phyloP scores from a whole-genome alignment of 2,113 vertebrate genomes.

The Pseudorectes ferrugineus region DNA sequence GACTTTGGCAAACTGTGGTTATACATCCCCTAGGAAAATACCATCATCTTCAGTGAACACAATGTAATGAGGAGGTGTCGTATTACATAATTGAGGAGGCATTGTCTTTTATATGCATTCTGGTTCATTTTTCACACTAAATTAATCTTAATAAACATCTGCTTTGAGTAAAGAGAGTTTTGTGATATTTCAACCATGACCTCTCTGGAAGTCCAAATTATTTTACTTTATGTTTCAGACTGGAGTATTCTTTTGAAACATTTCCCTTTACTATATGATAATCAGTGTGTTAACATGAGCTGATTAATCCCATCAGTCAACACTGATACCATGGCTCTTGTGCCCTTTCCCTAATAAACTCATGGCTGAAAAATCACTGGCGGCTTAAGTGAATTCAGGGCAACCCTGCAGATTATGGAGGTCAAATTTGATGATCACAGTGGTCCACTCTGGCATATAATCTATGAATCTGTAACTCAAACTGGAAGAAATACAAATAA shows the following conservation, averaged over 20 bases:
- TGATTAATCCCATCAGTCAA: constrained; percentile 78
- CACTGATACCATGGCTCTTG: constrained; percentile 35
- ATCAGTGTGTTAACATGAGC: constrained; percentile 75
- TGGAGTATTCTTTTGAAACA: constrained; percentile 55
- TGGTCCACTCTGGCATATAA: not conserved
- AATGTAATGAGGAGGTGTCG: constrained; percentile 70
- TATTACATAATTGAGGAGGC: constrained; percentile 70
- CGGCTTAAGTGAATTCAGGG: constrained; percentile 13
- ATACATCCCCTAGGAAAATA: constrained; percentile 60
- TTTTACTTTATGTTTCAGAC: constrained; percentile 60
- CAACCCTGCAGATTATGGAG: not conserved
- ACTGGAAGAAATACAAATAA: constrained; percentile 8
- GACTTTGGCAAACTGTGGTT: constrained; percentile 21
- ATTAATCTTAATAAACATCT: constrained; percentile 81
- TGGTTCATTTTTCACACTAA: constrained; percentile 79
- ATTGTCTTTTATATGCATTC: constrained; percentile 74
- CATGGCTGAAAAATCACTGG: constrained; percentile 55
- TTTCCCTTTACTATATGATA: constrained; percentile 68
- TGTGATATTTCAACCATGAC: constrained; percentile 80
- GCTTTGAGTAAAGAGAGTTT: constrained; percentile 76
- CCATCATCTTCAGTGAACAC: constrained; percentile 52
- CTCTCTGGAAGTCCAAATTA: constrained; percentile 68
- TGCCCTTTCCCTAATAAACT: constrained; percentile 16
- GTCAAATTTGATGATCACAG: constrained; percentile 2
- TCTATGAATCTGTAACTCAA: constrained; percentile 12